phyloP scores from a whole-genome alignment of 2,888 invertebrate species.

The Physocephala rufipes region DNA sequence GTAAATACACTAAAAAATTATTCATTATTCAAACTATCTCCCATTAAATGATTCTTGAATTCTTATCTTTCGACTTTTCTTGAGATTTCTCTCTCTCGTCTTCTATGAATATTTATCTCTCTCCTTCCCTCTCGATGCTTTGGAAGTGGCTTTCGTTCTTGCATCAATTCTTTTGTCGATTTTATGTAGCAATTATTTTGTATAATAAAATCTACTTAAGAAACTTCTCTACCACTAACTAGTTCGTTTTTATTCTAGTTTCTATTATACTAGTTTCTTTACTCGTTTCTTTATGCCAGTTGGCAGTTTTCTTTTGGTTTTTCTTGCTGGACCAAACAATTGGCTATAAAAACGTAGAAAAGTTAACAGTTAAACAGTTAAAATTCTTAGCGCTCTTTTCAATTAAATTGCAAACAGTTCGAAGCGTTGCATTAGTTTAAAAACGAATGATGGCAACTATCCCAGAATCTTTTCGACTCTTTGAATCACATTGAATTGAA shows the following conservation, averaged over 20 bases:
- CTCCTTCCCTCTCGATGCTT: not conserved
- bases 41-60: too few relatives aligned
- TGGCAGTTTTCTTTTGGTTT: too few relatives aligned
- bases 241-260: too few relatives aligned
- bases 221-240: too few relatives aligned
- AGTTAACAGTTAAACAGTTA: not conserved
- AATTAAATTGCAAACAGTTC: not conserved
- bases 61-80: too few relatives aligned
- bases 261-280: too few relatives aligned
- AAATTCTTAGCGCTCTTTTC: conserved; percentile 5
- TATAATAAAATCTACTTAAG: not conserved
- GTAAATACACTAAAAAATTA: too few relatives aligned
- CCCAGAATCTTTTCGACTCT: too few relatives aligned
- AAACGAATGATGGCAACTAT: too few relatives aligned
- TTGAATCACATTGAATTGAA: too few relatives aligned
- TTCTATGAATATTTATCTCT: not conserved
- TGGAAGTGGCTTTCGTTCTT: not conserved
- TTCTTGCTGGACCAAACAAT: not conserved
- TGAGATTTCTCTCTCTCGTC: not conserved
- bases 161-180: conserved; percentile 5
- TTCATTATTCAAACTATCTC: too few relatives aligned
- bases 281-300: too few relatives aligned
- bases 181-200: conserved; percentile 8
- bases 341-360: not conserved
- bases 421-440: not conserved